Base-by-base conservation (phyloP, 2,113 vertebrate genomes). In the Cathartes aura region DNA sequence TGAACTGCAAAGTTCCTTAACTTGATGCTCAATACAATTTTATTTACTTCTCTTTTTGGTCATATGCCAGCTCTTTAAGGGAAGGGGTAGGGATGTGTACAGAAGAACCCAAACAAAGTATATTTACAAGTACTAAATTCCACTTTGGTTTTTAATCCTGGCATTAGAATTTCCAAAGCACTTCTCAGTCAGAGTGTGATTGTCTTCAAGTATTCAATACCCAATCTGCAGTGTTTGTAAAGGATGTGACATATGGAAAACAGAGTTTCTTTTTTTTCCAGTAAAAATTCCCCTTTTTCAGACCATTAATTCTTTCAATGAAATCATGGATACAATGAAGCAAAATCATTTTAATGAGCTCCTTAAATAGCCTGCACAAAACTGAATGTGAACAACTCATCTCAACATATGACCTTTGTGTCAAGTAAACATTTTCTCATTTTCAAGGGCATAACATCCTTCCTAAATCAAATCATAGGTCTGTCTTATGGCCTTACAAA, bases 261-360 rank as follows among this genome's bases (percentile, higher is more conserved):
- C 15, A 76, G 23, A 17, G 9, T n/a, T 87, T 20, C 2, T 0
- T 18, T 53, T 66, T 73, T 26, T 36, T 4, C 22, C 68, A 53
- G 22, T 75, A 92, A 89, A 93, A 96, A 66, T 48, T 64, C 18
- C 36, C 24, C 8, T 20, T 71, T 86, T 89, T 74, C 45, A 95
- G 70, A 87, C 27, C 93, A 92, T 87, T 76, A 92, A 74, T 92
- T 90, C n/a, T 87, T 94, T 53, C 86, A 83, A 30, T 74, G 55
- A 94, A 96, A 94, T 92, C 42, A 94, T 23, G 30, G 75, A 71
- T 71, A 95, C 68, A 85, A 84, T 60, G 47, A 94, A 95, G 87
- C 32, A 94, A 94, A 70, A 95, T 82, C 52, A 55, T 89, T 95
- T 92, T 84, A 92, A 97, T 78, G 72, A 97, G 47, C 34, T 84